Percentiles rank a stretch among this genome's conserved stretches.
These are phyloP conservation scores for Aphaenogaster ashmeadi DNA, from an alignment of 1,140 invertebrate genomes.

Conservation along the genomic window DNA sequence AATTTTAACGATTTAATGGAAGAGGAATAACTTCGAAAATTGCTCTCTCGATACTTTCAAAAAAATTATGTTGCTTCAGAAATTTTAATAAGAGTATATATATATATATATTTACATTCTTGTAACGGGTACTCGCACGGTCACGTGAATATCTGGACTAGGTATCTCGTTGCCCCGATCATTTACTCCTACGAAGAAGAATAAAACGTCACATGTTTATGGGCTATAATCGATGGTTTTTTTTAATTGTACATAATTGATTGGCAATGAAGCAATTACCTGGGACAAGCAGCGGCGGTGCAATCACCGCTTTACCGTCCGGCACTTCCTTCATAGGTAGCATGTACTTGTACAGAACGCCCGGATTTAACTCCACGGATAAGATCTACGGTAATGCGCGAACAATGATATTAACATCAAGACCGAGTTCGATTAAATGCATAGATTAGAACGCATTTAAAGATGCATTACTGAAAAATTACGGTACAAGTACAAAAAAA, in stretches of 20 bases:
- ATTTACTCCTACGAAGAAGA: slow-evolving; percentile 71
- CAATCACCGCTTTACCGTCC: slow-evolving; percentile 74
- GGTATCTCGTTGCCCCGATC: slow-evolving; percentile 82
- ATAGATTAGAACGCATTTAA: neutral
- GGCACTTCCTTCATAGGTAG: slow-evolving; percentile 78
- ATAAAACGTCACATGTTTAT: slow-evolving; percentile 4
- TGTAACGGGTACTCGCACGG: slow-evolving; percentile 68
- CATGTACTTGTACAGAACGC: slow-evolving; percentile 96
- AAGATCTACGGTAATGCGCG: slow-evolving; percentile 89
- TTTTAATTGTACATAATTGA: slow-evolving; percentile 40
- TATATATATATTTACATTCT: slow-evolving; percentile 76
- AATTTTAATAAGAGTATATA: neutral
- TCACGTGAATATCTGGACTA: slow-evolving; percentile 68
- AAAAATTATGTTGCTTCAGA: neutral
- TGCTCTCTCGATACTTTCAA: neutral
- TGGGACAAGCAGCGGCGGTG: slow-evolving; percentile 79
- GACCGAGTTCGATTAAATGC: neutral
- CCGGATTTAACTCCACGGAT: slow-evolving; percentile 93
- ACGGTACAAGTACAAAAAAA: neutral
- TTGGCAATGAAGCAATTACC: slow-evolving; percentile 71
- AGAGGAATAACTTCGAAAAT: neutral
- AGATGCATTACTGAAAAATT: neutral
- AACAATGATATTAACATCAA: slow-evolving; percentile 38
- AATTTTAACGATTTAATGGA: neutral
- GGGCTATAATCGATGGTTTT: slow-evolving; percentile 22